A percentile compares a stretch with the other conserved stretches of the same genome.
Conservation (phyloP, 2,797 vertebrate genomes). For the Masticophis lateralis region DNA sequence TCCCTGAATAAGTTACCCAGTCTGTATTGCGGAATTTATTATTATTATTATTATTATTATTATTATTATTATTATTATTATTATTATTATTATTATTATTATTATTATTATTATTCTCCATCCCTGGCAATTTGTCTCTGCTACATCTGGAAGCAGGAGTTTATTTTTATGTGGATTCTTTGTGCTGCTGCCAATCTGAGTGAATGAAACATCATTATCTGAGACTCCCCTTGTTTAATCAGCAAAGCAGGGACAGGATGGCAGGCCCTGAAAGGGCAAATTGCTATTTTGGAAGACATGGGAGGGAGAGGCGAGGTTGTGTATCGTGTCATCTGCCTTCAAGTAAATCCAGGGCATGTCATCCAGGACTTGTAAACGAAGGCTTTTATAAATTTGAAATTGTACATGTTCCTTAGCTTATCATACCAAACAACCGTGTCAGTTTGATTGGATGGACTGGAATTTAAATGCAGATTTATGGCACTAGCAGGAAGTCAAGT, state of each 20-base stretch:
- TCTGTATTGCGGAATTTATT: neutral
- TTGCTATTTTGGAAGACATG: neutral
- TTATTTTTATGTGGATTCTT: neutral
- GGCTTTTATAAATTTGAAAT: neutral
- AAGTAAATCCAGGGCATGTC: neutral
- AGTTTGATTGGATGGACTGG: neutral
- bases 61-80: neutral
- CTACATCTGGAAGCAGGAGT: neutral
- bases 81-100: neutral
- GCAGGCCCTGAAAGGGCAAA: neutral
- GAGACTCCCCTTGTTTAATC: neutral
- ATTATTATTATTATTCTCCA: neutral
- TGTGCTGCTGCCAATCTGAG: neutral
- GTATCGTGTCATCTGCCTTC: constrained; percentile 3
- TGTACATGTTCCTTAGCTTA: neutral
- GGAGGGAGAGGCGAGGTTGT: neutral
- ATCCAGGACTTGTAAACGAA: neutral
- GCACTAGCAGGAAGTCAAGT: constrained; percentile 27
- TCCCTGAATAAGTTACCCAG: neutral
- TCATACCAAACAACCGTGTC: neutral
- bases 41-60: no score
- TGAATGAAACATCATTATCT: neutral
- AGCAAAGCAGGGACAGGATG: neutral
- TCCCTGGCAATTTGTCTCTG: neutral
- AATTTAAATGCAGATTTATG: constrained; percentile 22